Conservation (phyloP, 2,888 invertebrate species). For the Eilema sororculum region DNA sequence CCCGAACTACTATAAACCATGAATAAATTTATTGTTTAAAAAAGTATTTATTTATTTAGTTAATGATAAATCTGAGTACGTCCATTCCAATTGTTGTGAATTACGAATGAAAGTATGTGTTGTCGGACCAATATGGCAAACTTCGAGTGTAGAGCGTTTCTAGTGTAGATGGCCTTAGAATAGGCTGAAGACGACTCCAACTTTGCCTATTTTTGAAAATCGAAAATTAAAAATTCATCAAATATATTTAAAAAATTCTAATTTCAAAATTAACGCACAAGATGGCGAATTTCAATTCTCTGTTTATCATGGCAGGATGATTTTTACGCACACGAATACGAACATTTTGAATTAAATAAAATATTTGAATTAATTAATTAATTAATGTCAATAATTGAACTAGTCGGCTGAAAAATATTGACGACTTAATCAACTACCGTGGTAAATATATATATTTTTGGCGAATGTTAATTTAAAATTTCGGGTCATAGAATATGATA, state of each 20-base stretch:
- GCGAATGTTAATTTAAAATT: too few relatives aligned
- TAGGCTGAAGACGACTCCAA: constrained; percentile 22
- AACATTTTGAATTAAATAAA: too few relatives aligned
- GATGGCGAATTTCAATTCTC: background rate
- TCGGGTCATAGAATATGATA: too few relatives aligned
- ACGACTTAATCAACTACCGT: background rate
- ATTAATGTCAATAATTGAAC: background rate
- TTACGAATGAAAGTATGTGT: constrained; percentile 52
- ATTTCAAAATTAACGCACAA: constrained; percentile 13
- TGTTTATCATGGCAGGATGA: background rate
- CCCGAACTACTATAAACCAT: too few relatives aligned
- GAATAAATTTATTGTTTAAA: too few relatives aligned
- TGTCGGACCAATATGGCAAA: constrained; percentile 67
- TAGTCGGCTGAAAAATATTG: background rate
- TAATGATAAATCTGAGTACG: constrained; percentile 26
- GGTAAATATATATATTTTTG: too few relatives aligned
- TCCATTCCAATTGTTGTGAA: constrained; percentile 59
- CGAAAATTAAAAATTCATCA: too few relatives aligned
- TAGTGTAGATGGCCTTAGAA: constrained; percentile 50
- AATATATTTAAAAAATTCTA: too few relatives aligned
- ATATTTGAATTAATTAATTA: constrained; percentile 6
- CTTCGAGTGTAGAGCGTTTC: constrained; percentile 54
- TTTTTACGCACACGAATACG: constrained; percentile 10
- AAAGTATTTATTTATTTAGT: background rate
- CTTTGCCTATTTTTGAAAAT: constrained; percentile 12